A percentile compares a stretch with the other conserved stretches of the same genome.
These are phyloP conservation scores for Erebia ligea DNA, from an alignment of 2,888 invertebrate species.

Conservation along the genomic window DNA sequence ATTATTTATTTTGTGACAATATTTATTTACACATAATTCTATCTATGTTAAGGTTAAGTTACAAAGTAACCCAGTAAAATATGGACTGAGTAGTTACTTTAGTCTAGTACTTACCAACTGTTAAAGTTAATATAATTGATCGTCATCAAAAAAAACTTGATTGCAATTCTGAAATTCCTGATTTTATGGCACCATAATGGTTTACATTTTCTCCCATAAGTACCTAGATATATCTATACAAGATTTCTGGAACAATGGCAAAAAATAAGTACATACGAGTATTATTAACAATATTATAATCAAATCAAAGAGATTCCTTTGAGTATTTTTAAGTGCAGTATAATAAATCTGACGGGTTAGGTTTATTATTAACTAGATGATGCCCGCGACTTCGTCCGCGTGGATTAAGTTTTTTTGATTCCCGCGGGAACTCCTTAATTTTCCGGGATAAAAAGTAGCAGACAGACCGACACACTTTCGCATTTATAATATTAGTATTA, in stretches of 20 bases:
- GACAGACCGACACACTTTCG: too few relatives aligned
- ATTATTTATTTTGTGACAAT: conserved; percentile 40
- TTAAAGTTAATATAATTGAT: neutral
- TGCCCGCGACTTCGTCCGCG: too few relatives aligned
- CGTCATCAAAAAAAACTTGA: neutral
- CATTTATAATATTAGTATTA: too few relatives aligned
- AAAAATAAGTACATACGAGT: neutral
- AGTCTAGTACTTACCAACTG: conserved; percentile 37
- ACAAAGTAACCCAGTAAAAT: too few relatives aligned
- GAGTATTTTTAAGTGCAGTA: neutral
- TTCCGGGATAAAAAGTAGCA: too few relatives aligned
- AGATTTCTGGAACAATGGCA: neutral
- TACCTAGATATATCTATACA: too few relatives aligned
- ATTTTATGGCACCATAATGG: conserved; percentile 29
- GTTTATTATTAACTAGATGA: neutral
- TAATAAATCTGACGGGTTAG: too few relatives aligned
- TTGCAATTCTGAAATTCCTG: neutral
- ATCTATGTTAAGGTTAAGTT: too few relatives aligned
- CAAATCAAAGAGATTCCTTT: neutral
- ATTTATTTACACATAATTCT: conserved; percentile 44
- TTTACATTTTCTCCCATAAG: neutral
- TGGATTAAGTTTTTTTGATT: too few relatives aligned
- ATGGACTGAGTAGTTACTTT: too few relatives aligned
- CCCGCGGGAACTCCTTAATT: too few relatives aligned
- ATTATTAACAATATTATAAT: neutral